Evolutionary conservation across 2,113 vertebrate genomes (phyloP).

Genomic region (Sylvietta virens): DNA sequence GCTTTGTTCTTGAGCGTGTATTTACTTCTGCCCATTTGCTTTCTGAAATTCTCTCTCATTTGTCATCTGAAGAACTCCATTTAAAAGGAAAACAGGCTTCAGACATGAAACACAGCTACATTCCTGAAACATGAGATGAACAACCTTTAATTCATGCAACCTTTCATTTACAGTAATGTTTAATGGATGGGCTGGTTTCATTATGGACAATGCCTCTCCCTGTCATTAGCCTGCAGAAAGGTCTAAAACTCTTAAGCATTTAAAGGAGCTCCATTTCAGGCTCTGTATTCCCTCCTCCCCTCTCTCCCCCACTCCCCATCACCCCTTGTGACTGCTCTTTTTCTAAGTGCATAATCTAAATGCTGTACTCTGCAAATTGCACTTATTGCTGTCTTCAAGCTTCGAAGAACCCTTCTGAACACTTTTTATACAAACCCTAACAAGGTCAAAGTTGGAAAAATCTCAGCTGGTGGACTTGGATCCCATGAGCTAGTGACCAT

Average conservation of each 20-base stretch:
- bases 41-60: slow-evolving; percentile 68
- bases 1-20: slow-evolving; percentile 59
- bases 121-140: slow-evolving; percentile 77
- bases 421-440: slow-evolving; percentile 73
- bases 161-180: slow-evolving; percentile 55
- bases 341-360: slow-evolving; percentile 57
- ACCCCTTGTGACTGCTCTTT: not conserved
- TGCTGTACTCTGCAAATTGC: slow-evolving; percentile 42
- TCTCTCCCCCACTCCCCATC: not conserved
- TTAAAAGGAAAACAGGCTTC: slow-evolving; percentile 65
- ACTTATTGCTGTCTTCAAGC: slow-evolving; percentile 53
- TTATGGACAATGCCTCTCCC: slow-evolving; percentile 65
- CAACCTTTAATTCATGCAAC: slow-evolving; percentile 78
- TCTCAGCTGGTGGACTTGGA: slow-evolving; percentile 77
- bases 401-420: slow-evolving; percentile 55
- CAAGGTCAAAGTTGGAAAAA: slow-evolving; percentile 75
- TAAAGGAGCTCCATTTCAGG: not conserved
- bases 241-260: slow-evolving; percentile 16
- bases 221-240: slow-evolving; percentile 68
- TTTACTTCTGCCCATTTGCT: slow-evolving; percentile 67
- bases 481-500: slow-evolving; percentile 61
- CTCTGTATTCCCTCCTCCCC: not conserved
- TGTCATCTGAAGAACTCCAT: slow-evolving; percentile 56
- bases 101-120: slow-evolving; percentile 71
- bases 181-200: slow-evolving; percentile 63